Evolutionary conservation across 2,113 vertebrate species (phyloP).

Genomic region (Cebus imitator): DNA sequence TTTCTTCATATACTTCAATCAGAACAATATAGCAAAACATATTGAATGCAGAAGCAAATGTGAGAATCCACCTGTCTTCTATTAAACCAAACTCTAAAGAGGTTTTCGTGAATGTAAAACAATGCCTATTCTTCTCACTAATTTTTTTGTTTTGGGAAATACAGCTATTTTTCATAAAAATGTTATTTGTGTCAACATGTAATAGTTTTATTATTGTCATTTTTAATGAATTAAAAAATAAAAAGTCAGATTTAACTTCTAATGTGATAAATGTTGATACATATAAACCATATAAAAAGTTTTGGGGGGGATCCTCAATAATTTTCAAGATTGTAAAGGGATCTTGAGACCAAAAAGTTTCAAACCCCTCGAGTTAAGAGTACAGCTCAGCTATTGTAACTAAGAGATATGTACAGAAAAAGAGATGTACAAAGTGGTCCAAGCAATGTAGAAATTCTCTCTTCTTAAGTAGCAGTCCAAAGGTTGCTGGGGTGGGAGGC

Average conservation of each 20-base stretch:
- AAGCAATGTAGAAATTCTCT: background rate
- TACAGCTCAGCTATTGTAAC: background rate
- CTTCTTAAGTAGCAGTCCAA: background rate
- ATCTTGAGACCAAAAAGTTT: background rate
- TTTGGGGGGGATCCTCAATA: background rate
- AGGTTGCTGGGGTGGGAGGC: background rate
- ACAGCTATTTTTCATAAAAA: constrained; percentile 49
- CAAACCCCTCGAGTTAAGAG: background rate
- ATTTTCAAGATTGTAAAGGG: background rate
- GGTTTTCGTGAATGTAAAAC: constrained; percentile 56
- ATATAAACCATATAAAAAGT: background rate
- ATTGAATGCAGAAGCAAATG: background rate
- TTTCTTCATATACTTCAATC: background rate
- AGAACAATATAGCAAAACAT: background rate
- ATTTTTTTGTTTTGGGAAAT: constrained; percentile 40
- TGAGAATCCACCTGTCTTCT: constrained; percentile 38
- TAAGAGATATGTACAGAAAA: background rate
- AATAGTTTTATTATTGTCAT: constrained; percentile 49
- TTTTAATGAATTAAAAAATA: constrained; percentile 52
- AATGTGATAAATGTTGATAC: constrained; percentile 1
- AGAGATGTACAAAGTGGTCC: background rate
- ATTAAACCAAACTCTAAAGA: constrained; percentile 36
- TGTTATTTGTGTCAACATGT: constrained; percentile 40
- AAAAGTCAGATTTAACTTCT: constrained; percentile 44
- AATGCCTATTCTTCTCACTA: constrained; percentile 49